Evolutionary conservation across 2,888 invertebrate genomes (phyloP), one percentile per base, ranked within the genome.

Genomic region (Mechanitis messenoides): DNA sequence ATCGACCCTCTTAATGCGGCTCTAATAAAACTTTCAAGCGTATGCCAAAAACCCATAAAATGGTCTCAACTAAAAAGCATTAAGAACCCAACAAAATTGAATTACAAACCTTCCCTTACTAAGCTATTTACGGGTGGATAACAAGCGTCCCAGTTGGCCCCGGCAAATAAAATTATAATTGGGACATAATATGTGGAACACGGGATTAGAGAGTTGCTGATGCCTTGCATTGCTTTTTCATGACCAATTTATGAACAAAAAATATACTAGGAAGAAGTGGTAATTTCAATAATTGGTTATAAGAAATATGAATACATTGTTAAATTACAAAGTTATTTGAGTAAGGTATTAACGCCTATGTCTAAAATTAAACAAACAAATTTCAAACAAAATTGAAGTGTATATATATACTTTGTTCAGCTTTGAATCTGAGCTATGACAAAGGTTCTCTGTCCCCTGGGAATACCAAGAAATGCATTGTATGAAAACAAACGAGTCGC

Each of bases 81-180:
- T 83, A 80, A 78, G 79, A 77, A 54, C 64, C 77, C 76, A 70
- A 72, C 76, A 70, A 81, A 85, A 86, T 86, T 85, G 83, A 85
- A 85, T 85, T 81, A 83, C 76, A 78, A 75, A 80, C 81, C 80
- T 80, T 79, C 80, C 83, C 77, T 80, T 78, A 77, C 83, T 84
- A 84, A 85, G 85, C 84, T 83, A 85, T 86, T 85, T 85, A 81
- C 76, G 77, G 83, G 78, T 83, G 79, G 80, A 76, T 80, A 81
- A 81, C 81, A 82, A 83, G 84, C 77, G 80, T 79, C 74, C 77
- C 76, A 73, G 72, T 71, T 69, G 74, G 72, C 75, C 74, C 76
- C 73, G 69, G 72, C 77, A 77, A 80, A 81, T 80, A 79, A 83
- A 82, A 85, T 85, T 81, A 83, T 86, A 86, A 86, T 86, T 85